Evolutionary conservation across 2,797 vertebrate species (phyloP).

Genomic region (Benthosema pterotum): DNA sequence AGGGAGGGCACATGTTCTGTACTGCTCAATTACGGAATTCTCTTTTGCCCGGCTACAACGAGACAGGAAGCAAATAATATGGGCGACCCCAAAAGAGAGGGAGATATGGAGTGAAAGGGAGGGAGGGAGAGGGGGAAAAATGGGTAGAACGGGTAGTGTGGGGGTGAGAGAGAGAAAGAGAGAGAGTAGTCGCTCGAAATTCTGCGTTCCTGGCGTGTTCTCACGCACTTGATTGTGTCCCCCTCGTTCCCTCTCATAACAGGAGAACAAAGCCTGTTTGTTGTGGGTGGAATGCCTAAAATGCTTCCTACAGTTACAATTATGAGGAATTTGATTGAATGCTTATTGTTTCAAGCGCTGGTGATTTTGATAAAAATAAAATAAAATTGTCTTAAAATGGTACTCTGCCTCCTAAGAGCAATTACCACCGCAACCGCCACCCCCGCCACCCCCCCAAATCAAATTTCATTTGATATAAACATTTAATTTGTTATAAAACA

Average conservation of each 20-base stretch:
- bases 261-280: constrained; percentile 85
- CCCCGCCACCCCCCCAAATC: constrained; percentile 69
- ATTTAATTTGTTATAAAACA: constrained; percentile 62
- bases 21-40: constrained; percentile 97
- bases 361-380: constrained; percentile 66
- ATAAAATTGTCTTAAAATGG: constrained; percentile 64
- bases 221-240: constrained; percentile 86
- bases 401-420: constrained; percentile 63
- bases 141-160: constrained; percentile 73
- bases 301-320: constrained; percentile 83
- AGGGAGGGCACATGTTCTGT: constrained; percentile 97
- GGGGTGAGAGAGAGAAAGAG: constrained; percentile 77
- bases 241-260: constrained; percentile 77
- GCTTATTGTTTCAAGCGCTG: constrained; percentile 80
- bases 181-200: constrained; percentile 89
- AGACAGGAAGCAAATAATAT: constrained; percentile 91
- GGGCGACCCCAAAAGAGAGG: constrained; percentile 79
- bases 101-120: constrained; percentile 14
- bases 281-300: constrained; percentile 80
- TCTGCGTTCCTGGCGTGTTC: constrained; percentile 90
- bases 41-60: constrained; percentile 92
- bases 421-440: too few relatives aligned
- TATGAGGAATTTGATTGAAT: constrained; percentile 80
- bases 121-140: constrained; percentile 65
- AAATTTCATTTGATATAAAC: constrained; percentile 72